phyloP scores from a whole-genome alignment of 2,888 invertebrate species.

The Drosophila borborema region DNA sequence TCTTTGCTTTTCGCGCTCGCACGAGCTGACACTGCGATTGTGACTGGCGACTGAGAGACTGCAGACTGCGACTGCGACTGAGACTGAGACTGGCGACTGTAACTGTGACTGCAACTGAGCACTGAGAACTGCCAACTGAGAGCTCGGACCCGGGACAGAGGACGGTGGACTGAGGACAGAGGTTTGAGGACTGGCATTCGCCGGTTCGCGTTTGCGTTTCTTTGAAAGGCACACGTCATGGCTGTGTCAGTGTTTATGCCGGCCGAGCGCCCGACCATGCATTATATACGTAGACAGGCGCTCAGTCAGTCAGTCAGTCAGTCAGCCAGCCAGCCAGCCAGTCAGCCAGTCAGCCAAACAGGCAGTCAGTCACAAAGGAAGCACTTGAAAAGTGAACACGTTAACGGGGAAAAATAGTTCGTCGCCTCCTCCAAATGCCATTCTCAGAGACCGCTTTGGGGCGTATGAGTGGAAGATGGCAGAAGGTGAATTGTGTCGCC shows the following conservation, averaged over 20 bases:
- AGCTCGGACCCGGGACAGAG: constrained; percentile 6
- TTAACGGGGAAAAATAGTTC: constrained; percentile 76
- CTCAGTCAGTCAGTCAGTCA: constrained; percentile 44
- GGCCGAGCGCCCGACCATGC: constrained; percentile 58
- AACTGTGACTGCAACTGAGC: constrained; percentile 23
- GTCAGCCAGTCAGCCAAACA: constrained; percentile 42
- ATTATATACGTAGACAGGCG: constrained; percentile 66
- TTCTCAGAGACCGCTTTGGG: constrained; percentile 23
- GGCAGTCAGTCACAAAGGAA: constrained; percentile 67
- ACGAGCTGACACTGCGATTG: constrained; percentile 38
- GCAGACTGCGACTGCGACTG: constrained; percentile 15
- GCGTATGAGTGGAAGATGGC: constrained; percentile 31
- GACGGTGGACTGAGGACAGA: constrained; percentile 11
- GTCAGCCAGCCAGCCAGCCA: constrained; percentile 24
- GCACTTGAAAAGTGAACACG: constrained; percentile 75
- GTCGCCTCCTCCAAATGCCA: constrained; percentile 68
- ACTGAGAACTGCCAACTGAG: constrained; percentile 21
- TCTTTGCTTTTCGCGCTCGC: constrained; percentile 62
- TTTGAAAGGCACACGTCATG: constrained; percentile 75
- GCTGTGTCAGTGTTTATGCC: constrained; percentile 73
- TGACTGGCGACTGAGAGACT: constrained; percentile 21
- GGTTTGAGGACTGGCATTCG: constrained; percentile 50
- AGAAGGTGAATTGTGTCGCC: constrained; percentile 67
- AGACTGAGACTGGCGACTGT: constrained; percentile 13
- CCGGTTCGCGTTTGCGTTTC: constrained; percentile 63